Evolutionary conservation across 2,797 vertebrate species (phyloP).

Genomic region (Notolepis coatsorum): DNA sequence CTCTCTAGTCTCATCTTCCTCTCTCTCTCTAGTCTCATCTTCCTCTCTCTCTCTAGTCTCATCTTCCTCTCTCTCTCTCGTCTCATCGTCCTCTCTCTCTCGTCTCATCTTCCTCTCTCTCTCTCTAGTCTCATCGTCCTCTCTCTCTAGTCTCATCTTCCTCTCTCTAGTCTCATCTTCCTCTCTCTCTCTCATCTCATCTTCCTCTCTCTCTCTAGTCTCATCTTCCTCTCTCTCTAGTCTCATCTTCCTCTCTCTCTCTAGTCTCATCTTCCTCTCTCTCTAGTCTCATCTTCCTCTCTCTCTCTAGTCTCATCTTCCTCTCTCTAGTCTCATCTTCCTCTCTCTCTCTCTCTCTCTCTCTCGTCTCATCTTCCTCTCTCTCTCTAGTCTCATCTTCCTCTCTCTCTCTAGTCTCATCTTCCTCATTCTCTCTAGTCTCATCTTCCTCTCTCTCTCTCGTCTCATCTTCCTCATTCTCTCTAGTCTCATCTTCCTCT

Average conservation of each 20-base stretch:
- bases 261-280: neutral
- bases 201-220: neutral
- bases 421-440: conserved; percentile 20
- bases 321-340: conserved; percentile 25
- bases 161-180: conserved; percentile 19
- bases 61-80: neutral
- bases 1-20: conserved; percentile 34
- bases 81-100: neutral
- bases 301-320: neutral
- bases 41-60: neutral
- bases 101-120: neutral
- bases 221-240: conserved; percentile 17
- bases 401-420: neutral
- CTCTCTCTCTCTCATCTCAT: neutral
- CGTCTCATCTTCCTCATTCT: neutral
- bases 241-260: conserved; percentile 15
- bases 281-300: no score
- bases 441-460: conserved; percentile 13
- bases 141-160: conserved; percentile 21
- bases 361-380: conserved; percentile 8
- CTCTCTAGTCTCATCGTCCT: neutral
- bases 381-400: no score
- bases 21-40: conserved; percentile 17
- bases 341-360: conserved; percentile 13
- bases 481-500: no score